Conservation (phyloP, 1,140 invertebrate species). For the Drosophila miranda region DNA sequence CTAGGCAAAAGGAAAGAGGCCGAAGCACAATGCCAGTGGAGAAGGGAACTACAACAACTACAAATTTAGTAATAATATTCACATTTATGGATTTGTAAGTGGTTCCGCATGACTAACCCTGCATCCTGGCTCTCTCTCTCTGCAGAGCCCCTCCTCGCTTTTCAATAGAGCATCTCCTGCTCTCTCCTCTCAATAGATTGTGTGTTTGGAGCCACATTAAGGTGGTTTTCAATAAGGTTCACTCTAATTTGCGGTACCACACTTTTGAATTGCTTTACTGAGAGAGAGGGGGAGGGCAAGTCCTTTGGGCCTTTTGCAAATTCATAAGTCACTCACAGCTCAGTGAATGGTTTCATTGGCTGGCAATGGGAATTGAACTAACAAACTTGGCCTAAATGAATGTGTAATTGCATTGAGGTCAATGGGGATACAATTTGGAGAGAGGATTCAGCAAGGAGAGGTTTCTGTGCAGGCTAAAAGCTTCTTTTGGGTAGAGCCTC, state of each 20-base stretch:
- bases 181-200: no score
- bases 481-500: no score
- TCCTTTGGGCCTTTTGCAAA: slow-evolving; percentile 42
- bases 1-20: slow-evolving; percentile 1
- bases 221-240: slow-evolving; percentile 66
- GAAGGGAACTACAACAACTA: slow-evolving; percentile 37
- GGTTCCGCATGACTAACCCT: slow-evolving; percentile 71
- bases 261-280: slow-evolving; percentile 59
- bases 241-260: slow-evolving; percentile 63
- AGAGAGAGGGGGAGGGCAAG: slow-evolving; percentile 1
- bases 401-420: no score
- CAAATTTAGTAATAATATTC: slow-evolving; percentile 78
- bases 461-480: no score
- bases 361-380: neutral
- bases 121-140: slow-evolving; percentile 44
- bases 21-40: slow-evolving; percentile 57
- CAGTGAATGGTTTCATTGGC: slow-evolving; percentile 20
- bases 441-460: no score
- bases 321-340: slow-evolving; percentile 77
- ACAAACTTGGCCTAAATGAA: no score
- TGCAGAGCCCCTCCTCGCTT: neutral
- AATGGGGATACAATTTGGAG: no score
- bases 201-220: slow-evolving; percentile 24
- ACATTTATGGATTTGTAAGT: slow-evolving; percentile 81
- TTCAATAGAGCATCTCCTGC: no score